These are phyloP conservation scores for Drosophila mauritiana DNA, from an alignment of 1,140 invertebrate genomes.

Conservation along the genomic window DNA sequence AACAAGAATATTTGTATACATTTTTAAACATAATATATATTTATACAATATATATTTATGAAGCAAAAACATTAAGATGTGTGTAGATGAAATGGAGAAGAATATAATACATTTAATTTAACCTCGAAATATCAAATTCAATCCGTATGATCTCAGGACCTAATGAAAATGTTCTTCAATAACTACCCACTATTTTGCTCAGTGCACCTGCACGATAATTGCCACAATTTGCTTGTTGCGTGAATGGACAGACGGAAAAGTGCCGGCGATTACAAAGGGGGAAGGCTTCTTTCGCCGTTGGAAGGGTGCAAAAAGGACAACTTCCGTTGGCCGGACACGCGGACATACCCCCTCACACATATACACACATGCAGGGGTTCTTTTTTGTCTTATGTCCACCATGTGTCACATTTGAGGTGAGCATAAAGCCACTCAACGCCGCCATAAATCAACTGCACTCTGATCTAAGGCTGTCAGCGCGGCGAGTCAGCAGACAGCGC, in stretches of 20 bases:
- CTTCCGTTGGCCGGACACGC: conserved; percentile 57
- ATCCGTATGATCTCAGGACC: too few species aligned
- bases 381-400: conserved; percentile 49
- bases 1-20: too few species aligned
- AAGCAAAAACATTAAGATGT: too few species aligned
- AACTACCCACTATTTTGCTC: background rate
- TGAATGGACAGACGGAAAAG: conserved; percentile 61
- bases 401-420: conserved; percentile 81
- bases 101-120: too few species aligned
- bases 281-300: conserved; percentile 8
- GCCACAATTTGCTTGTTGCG: conserved; percentile 82
- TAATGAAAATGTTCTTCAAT: too few species aligned
- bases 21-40: too few species aligned
- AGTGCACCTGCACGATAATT: conserved; percentile 56
- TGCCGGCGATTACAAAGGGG: conserved; percentile 36
- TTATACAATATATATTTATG: too few species aligned
- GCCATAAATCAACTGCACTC: conserved; percentile 81
- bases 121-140: too few species aligned
- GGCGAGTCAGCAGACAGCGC: conserved; percentile 31
- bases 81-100: too few species aligned
- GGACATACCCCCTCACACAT: conserved; percentile 3
- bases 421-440: conserved; percentile 81
- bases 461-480: conserved; percentile 75
- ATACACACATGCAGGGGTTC: conserved; percentile 5
- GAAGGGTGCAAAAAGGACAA: conserved; percentile 70